Evolutionary conservation across 1,140 invertebrate species (phyloP), one percentile per base, ranked within the genome.

Genomic region (Paraescarpia echinospica): DNA sequence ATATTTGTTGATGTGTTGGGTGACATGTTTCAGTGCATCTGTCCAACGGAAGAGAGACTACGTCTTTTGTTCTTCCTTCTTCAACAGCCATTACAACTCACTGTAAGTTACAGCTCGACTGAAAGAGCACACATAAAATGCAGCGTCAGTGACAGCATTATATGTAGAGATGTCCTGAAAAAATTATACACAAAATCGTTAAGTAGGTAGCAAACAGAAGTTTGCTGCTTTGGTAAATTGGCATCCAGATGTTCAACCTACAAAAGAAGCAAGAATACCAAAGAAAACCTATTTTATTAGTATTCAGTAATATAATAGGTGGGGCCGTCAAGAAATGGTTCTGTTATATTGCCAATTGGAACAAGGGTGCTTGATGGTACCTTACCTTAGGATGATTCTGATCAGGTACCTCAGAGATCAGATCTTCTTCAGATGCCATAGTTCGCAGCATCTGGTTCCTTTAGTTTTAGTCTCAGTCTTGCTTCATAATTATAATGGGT

Each of bases 21-120:
- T 12, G 33, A 34, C 89, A 6, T 91, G 89, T 94, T 94, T 34
- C 94, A 95, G 94, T 94, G 93, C 92, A 94, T 95, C n/a, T 95
- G 94, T 93, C 94, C 94, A 0, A 94, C 93, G 34, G 93, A 94
- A 90, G 94, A 94, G 2, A 93, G 94, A 92, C n/a, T 95, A 8
- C 92, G 91, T 18, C 22, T 94, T 1, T 90, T 94, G 34, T 92
- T 92, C 59, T 94, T 94, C 91, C 94, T 95, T 5, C 92, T 91
- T 18, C 92, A 94, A 33, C 94, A 95, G 34, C 94, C 94, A 22
- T 92, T 95, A n/a, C 93, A 95, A 35, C 94, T 94, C 93, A 92
- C 93, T 91, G 94, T 94, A 94, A 92, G 93, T 93, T 90, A 92
- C 89, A 12, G 8, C 35, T 34, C 51, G n/a, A 93, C 34, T 27